phyloP scores from a whole-genome alignment of 2,113 vertebrate genomes.

The Stigmatopora nigra region DNA sequence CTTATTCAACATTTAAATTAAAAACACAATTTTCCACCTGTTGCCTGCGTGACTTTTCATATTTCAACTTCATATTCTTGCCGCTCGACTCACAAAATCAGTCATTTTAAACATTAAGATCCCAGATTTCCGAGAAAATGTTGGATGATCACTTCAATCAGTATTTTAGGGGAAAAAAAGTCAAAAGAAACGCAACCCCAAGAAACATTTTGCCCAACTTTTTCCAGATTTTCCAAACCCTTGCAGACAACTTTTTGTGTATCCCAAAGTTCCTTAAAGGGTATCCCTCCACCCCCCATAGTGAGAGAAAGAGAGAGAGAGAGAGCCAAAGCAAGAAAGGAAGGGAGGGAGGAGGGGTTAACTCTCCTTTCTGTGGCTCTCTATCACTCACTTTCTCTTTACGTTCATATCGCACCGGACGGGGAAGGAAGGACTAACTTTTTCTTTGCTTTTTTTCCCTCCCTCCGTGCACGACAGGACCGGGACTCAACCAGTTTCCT shows the following conservation, averaged over 20 bases:
- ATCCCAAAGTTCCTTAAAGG: not conserved
- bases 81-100: not conserved
- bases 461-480: not conserved
- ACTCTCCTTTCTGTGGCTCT: constrained; percentile 33
- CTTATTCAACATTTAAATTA: too few relatives aligned
- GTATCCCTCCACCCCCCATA: not conserved
- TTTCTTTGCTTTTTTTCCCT: not conserved
- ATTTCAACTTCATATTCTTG: not conserved
- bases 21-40: too few relatives aligned
- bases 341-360: constrained; percentile 53
- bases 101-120: not conserved
- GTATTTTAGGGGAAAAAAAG: not conserved
- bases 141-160: not conserved
- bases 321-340: constrained; percentile 17
- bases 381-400: constrained; percentile 71
- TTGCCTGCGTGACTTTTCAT: not conserved
- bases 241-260: not conserved
- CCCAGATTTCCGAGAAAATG: not conserved
- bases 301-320: constrained; percentile 10
- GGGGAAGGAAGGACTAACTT: constrained; percentile 75
- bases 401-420: constrained; percentile 83
- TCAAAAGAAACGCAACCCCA: not conserved
- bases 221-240: not conserved
- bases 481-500: not conserved
- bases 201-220: not conserved